These are phyloP conservation scores for Pentalonia nigronervosa DNA, from an alignment of 1,140 invertebrate genomes.

Conservation along the genomic window DNA sequence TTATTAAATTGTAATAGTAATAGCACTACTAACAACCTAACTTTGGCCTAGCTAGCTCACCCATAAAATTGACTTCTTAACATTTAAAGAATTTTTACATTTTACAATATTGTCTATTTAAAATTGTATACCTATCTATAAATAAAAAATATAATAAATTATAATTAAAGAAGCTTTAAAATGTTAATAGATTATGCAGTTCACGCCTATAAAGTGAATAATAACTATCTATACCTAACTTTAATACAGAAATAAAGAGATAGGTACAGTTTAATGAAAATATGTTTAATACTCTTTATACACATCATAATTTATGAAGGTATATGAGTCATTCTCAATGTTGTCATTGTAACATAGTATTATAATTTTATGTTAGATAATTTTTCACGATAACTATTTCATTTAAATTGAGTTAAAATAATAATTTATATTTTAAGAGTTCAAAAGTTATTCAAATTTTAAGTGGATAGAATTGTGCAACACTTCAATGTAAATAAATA, in stretches of 20 bases:
- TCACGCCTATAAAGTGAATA: background rate
- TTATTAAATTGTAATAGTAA: background rate
- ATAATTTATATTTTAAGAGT: background rate
- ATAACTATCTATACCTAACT: background rate
- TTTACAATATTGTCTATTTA: background rate
- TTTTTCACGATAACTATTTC: background rate
- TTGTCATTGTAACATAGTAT: background rate
- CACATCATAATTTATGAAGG: background rate
- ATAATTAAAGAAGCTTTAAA: background rate
- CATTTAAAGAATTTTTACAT: background rate
- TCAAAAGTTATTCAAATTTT: background rate
- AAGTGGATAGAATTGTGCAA: slow-evolving; percentile 2
- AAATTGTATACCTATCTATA: background rate
- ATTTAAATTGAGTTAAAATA: background rate
- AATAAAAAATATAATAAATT: background rate
- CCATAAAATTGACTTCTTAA: background rate
- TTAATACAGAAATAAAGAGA: background rate
- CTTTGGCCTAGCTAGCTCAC: background rate
- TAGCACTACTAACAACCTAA: background rate
- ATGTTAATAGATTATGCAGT: background rate
- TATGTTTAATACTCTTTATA: background rate
- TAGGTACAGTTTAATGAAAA: background rate
- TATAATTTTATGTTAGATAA: background rate
- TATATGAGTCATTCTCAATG: background rate
- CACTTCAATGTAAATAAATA: background rate